Evolutionary conservation across 1,140 invertebrate genomes (phyloP).

Genomic region (Orussus abietinus): DNA sequence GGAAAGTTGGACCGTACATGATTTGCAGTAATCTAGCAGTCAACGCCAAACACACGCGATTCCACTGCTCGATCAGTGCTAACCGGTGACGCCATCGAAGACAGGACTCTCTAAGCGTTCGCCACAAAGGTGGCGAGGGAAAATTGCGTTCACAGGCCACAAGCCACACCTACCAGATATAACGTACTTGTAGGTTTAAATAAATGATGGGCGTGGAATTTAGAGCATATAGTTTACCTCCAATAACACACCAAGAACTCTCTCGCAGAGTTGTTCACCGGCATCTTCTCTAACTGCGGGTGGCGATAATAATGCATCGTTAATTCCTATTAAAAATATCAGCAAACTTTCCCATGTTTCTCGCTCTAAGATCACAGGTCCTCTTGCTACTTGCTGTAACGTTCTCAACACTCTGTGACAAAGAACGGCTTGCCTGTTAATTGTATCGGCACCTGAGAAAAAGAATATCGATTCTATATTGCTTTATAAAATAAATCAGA

Average conservation of each 20-base stretch:
- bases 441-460: conserved; percentile 73
- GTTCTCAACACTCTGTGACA: conserved; percentile 92
- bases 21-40: conserved; percentile 79
- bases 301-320: conserved; percentile 85
- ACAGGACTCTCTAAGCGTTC: conserved; percentile 89
- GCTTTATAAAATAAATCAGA: too few relatives aligned
- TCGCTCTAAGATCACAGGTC: conserved; percentile 71
- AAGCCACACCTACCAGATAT: conserved; percentile 78
- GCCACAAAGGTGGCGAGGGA: conserved; percentile 92
- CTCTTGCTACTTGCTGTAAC: conserved; percentile 81
- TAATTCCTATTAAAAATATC: conserved; percentile 87
- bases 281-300: conserved; percentile 91
- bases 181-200: too few relatives aligned
- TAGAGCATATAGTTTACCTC: too few relatives aligned
- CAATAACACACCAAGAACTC: conserved; percentile 89
- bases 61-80: conserved; percentile 92
- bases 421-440: conserved; percentile 89
- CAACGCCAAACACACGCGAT: conserved; percentile 84
- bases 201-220: too few relatives aligned
- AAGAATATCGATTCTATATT: conserved; percentile 15
- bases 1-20: conserved; percentile 86
- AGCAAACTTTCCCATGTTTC: conserved; percentile 90
- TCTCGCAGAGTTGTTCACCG: conserved; percentile 90
- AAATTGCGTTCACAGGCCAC: conserved; percentile 86
- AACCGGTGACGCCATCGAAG: conserved; percentile 89